phyloP scores from a whole-genome alignment of 2,113 vertebrate species.

The Menidia beryllina region DNA sequence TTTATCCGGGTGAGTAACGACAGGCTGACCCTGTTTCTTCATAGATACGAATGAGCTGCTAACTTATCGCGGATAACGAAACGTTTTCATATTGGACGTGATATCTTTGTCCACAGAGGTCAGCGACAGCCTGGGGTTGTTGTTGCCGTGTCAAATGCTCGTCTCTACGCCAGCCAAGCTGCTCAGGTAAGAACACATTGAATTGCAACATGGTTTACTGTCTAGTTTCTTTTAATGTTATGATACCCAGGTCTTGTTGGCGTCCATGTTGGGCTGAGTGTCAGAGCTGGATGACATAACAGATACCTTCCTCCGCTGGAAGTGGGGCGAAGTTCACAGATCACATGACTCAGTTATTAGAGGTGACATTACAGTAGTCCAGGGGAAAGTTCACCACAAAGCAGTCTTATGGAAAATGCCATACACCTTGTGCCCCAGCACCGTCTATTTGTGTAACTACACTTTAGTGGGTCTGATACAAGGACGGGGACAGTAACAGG shows the following conservation, averaged over 20 bases:
- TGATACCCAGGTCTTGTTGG: not conserved
- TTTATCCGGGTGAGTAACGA: constrained; percentile 63
- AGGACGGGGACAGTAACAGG: no score
- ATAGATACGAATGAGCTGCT: not conserved
- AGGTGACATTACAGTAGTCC: constrained; percentile 55
- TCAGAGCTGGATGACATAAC: not conserved
- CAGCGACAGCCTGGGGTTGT: constrained; percentile 57
- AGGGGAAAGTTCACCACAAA: not conserved
- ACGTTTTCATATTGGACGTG: not conserved
- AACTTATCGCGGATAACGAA: no score
- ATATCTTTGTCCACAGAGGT: constrained; percentile 48
- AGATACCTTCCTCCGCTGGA: constrained; percentile 20
- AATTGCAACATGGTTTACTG: not conserved
- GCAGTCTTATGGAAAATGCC: not conserved
- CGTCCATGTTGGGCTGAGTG: not conserved
- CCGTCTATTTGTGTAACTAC: not conserved
- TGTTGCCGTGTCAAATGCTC: constrained; percentile 42
- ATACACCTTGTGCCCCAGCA: not conserved
- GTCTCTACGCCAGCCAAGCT: constrained; percentile 76
- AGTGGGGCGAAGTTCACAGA: constrained; percentile 78
- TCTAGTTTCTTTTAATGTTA: not conserved
- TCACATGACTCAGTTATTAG: constrained; percentile 62
- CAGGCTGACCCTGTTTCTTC: no score
- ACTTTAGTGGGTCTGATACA: not conserved
- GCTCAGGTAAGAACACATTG: constrained; percentile 69